A percentile compares a stretch with the other conserved stretches of the same genome.
phyloP scores from a whole-genome alignment of 2,888 invertebrate species.

The Cryptosula pallasiana region DNA sequence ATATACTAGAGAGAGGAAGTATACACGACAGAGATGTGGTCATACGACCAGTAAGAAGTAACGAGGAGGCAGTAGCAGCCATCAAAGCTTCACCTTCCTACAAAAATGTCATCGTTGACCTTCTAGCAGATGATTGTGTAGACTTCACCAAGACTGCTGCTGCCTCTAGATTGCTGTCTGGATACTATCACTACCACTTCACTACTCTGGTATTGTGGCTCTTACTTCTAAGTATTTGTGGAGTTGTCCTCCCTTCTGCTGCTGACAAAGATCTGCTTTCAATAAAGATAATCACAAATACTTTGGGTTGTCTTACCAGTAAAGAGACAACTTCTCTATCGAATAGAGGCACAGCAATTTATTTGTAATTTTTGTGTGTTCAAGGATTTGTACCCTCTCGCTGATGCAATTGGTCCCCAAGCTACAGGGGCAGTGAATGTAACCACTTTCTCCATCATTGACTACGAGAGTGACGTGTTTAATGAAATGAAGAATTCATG shows the following conservation, averaged over 20 bases:
- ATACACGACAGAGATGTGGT: background rate
- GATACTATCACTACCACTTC: constrained; percentile 21
- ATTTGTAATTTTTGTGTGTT: too few relatives aligned
- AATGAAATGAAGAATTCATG: background rate
- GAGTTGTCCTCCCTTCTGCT: too few relatives aligned
- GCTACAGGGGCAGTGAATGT: constrained; percentile 11
- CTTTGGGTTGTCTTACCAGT: too few relatives aligned
- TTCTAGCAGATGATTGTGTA: background rate
- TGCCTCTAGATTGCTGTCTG: background rate
- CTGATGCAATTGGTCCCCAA: background rate
- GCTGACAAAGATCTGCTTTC: too few relatives aligned
- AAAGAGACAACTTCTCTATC: too few relatives aligned
- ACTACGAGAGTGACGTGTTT: background rate
- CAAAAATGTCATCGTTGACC: constrained; percentile 4
- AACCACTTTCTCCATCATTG: constrained; percentile 1
- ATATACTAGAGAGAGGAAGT: background rate
- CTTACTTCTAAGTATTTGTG: too few relatives aligned
- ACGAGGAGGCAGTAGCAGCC: background rate
- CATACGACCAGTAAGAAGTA: background rate
- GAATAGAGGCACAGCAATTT: too few relatives aligned
- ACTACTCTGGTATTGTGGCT: background rate
- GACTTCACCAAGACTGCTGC: background rate
- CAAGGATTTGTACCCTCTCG: background rate
- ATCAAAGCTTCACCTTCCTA: background rate
- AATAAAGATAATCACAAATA: too few relatives aligned